phyloP scores from a whole-genome alignment of 2,888 invertebrate species.

The Xestia sexstrigata region DNA sequence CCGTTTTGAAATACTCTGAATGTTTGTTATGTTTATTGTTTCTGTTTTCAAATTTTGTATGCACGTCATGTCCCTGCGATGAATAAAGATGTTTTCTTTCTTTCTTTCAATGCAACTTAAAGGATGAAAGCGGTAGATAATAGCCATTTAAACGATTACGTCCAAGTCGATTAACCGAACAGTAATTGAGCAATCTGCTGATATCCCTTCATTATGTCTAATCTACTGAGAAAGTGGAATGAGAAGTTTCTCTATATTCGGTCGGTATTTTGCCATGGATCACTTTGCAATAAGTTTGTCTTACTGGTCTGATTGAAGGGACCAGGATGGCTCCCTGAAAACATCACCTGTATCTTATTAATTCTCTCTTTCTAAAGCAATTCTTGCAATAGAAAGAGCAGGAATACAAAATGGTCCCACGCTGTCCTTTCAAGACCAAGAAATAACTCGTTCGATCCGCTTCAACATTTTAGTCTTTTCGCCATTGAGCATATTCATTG shows the following conservation, averaged over 20 bases:
- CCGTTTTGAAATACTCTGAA: too few species aligned
- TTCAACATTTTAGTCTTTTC: constrained; percentile 49
- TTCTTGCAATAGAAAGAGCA: constrained; percentile 11
- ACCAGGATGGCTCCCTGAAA: background rate
- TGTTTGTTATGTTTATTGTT: too few species aligned
- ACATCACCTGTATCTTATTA: background rate
- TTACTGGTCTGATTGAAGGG: background rate
- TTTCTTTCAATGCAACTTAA: too few species aligned
- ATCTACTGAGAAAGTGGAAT: constrained; percentile 34
- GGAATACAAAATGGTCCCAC: constrained; percentile 1
- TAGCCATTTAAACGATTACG: constrained; percentile 41
- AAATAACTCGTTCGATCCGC: constrained; percentile 32
- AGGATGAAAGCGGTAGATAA: constrained; percentile 50
- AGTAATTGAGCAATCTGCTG: constrained; percentile 40
- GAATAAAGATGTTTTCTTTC: too few species aligned
- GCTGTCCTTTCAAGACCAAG: background rate
- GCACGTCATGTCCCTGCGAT: too few species aligned
- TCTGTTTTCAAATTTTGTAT: too few species aligned
- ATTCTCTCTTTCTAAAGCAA: background rate
- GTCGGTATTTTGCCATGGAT: background rate
- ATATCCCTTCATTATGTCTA: constrained; percentile 46
- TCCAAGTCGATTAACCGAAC: constrained; percentile 41
- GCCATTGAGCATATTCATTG: constrained; percentile 58
- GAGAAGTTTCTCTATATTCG: constrained; percentile 17
- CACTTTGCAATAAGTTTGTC: background rate